Evolutionary conservation across 2,113 vertebrate species (phyloP).

Genomic region (Paraplagusia blochii): DNA sequence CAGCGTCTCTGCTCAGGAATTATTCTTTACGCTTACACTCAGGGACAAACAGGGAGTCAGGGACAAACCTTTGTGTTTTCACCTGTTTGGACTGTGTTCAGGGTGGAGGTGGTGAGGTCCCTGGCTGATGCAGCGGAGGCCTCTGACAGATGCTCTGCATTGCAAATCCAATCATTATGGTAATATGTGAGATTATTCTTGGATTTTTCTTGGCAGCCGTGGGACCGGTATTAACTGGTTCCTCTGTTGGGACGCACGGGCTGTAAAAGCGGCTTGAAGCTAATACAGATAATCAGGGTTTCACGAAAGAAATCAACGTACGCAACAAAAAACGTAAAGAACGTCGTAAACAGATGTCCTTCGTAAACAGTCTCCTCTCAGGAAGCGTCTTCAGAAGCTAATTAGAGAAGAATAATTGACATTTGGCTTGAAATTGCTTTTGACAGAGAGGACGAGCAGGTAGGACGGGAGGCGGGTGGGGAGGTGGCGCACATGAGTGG

Average conservation of each 20-base stretch:
- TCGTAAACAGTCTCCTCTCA: slow-evolving; percentile 14
- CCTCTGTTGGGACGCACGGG: slow-evolving; percentile 40
- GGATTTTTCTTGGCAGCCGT: slow-evolving; percentile 28
- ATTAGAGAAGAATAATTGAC: slow-evolving; percentile 42
- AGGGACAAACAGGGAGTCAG: no score
- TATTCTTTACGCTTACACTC: no score
- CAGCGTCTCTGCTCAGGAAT: no score
- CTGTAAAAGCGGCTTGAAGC: slow-evolving; percentile 16
- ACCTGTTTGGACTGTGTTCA: slow-evolving; percentile 14
- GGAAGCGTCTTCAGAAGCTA: slow-evolving; percentile 20
- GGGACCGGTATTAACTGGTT: slow-evolving; percentile 48
- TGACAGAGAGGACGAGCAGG: slow-evolving; percentile 25
- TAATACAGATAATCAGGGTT: slow-evolving; percentile 44
- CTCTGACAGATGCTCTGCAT: slow-evolving; percentile 60
- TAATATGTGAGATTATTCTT: slow-evolving; percentile 59
- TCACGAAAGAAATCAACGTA: no score
- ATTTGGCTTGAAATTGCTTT: slow-evolving; percentile 36
- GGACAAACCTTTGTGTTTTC: slow-evolving; percentile 1
- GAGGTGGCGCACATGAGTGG: slow-evolving; percentile 7
- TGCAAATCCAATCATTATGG: slow-evolving; percentile 69
- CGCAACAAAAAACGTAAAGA: slow-evolving; percentile 17
- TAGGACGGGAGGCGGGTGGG: slow-evolving; percentile 7
- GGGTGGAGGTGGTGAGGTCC: slow-evolving; percentile 17
- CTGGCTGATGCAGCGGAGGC: slow-evolving; percentile 19
- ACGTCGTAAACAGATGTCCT: slow-evolving; percentile 22